Evolutionary conservation across 2,888 invertebrate genomes (phyloP).

Genomic region (Spisula subtruncata): DNA sequence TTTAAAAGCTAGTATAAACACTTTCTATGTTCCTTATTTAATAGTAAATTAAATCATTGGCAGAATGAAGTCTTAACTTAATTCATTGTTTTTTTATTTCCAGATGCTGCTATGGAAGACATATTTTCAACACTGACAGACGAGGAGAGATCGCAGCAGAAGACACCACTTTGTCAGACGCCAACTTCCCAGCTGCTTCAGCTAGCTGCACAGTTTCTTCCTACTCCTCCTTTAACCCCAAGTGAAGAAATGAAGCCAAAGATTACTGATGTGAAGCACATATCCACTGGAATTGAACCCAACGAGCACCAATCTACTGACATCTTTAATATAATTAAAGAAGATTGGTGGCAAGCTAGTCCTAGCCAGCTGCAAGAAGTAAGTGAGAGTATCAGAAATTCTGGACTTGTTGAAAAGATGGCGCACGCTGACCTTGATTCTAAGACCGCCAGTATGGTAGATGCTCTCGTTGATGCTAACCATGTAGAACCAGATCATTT

Average conservation of each 20-base stretch:
- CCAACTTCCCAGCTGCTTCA: conserved; percentile 83
- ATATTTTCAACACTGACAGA: conserved; percentile 70
- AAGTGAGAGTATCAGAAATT: conserved; percentile 42
- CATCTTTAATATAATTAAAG: conserved; percentile 63
- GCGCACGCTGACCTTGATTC: conserved; percentile 31
- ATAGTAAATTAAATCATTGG: too few species aligned
- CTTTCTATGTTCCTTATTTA: too few species aligned
- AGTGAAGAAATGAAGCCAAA: conserved; percentile 30
- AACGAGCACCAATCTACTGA: conserved; percentile 41
- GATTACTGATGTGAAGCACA: neutral
- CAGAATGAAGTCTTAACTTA: too few species aligned
- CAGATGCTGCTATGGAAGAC: neutral
- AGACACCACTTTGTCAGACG: conserved; percentile 79
- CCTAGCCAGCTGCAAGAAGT: conserved; percentile 67
- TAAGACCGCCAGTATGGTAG: neutral
- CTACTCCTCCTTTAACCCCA: conserved; percentile 50
- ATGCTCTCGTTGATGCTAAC: neutral
- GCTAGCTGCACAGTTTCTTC: conserved; percentile 82
- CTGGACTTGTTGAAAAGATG: conserved; percentile 49
- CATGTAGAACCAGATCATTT: neutral
- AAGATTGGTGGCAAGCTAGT: conserved; percentile 78
- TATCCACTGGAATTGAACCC: conserved; percentile 36
- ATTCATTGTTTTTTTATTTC: neutral
- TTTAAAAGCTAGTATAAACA: too few species aligned
- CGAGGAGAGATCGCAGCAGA: conserved; percentile 80